Evolutionary conservation across 2,113 vertebrate species (phyloP), one percentile per base, ranked within the genome.

Genomic region (Scatophagus argus): DNA sequence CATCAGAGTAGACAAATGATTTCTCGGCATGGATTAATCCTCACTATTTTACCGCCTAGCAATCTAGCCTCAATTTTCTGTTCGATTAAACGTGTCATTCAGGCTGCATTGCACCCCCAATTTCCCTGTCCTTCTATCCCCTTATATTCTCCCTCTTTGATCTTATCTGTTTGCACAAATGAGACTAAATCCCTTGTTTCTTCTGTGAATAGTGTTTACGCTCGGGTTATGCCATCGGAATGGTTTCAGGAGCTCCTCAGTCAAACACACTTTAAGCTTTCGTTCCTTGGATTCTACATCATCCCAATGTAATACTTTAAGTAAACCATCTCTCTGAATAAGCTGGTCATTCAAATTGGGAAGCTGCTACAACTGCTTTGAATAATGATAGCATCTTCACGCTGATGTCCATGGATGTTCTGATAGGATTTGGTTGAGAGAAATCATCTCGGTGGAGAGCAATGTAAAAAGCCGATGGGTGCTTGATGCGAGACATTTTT

Each of bases 71-170:
- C 84, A 81, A 84, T 87, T 88, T 88, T 77, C 75, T 86, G 81
- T 91, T 79, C 56, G 61, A 89, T 89, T 84, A 88, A 81, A 77
- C 31, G 52, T 87, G 83, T 88, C 77, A 74, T 79, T 84, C 63
- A 81, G 77, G 60, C 72, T 51, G 71, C 69, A 44, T 69, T 69
- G 79, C 81, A 44, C 64, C 76, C 16, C 49, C 75, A 46, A 70
- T 79, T 75, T 84, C 65, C 31, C 44, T 74, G 60, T 46, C 25
- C 46, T 60, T 81, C 76, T 23, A 8, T 43, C 51, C 17, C 17
- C 38, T 34, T 51, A 47, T 68, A 43, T 71, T 76, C 62, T 51
- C 39, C 19, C n/a, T 51, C 81, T 83, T 78, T 86, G 83, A 89
- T 83, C 78, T 52, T 65, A 83, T 90, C 75, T 74, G 60, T 74